These are phyloP conservation scores for Coelopa pilipes DNA, from an alignment of 2,888 invertebrate species.

Conservation along the genomic window DNA sequence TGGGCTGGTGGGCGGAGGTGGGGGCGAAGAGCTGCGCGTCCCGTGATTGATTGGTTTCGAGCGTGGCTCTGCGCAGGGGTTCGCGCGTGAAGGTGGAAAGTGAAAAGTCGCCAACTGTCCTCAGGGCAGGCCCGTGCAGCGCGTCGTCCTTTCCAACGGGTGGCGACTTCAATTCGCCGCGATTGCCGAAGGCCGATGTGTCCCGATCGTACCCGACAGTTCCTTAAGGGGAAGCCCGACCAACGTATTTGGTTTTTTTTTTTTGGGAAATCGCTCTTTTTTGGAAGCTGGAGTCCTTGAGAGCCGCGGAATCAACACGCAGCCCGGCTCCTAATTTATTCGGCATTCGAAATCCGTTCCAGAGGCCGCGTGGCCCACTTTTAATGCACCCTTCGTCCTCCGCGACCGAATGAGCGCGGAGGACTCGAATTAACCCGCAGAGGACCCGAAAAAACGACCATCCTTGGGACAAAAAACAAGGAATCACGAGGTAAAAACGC, in stretches of 20 bases:
- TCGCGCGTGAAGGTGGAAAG: not conserved
- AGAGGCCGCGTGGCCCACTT: no score
- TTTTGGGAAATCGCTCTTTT: no score
- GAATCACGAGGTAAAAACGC: conserved; percentile 1
- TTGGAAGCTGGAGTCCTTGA: no score
- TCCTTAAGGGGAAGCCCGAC: no score
- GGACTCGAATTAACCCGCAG: not conserved
- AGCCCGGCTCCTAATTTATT: conserved; percentile 21
- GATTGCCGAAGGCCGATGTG: no score
- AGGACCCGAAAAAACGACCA: not conserved
- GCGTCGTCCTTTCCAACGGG: no score
- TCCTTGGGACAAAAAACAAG: not conserved
- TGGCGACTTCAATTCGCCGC: no score
- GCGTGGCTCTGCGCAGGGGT: conserved; percentile 9
- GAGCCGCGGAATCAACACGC: conserved; percentile 42
- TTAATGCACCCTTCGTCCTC: not conserved
- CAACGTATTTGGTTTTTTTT: no score
- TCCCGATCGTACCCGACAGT: no score
- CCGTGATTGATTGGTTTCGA: conserved; percentile 36
- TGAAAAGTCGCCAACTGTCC: not conserved
- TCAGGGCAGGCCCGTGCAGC: not conserved
- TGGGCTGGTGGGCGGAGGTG: not conserved
- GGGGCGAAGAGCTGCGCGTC: no score
- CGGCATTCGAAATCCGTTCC: conserved; percentile 24
- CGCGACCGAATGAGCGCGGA: not conserved